Conservation (phyloP, 2,113 vertebrate genomes). For the Pterophyllum scalare region DNA sequence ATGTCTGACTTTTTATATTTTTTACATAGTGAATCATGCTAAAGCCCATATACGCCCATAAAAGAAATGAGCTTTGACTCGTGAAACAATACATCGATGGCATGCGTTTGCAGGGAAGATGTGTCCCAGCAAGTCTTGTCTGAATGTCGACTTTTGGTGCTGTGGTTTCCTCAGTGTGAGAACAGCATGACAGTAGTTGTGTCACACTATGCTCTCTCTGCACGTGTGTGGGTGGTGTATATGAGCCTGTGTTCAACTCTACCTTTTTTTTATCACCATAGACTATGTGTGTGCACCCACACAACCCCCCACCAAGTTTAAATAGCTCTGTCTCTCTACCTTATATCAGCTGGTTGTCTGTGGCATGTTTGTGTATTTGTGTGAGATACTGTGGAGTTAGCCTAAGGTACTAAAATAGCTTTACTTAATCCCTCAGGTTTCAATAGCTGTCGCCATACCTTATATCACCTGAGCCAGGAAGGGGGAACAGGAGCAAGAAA, state of each 20-base stretch:
- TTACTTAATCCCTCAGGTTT: slow-evolving; percentile 68
- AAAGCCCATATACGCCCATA: background rate
- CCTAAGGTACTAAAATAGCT: slow-evolving; percentile 62
- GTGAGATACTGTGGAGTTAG: slow-evolving; percentile 43
- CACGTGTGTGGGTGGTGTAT: slow-evolving; percentile 22
- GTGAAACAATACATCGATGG: background rate
- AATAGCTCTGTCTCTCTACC: slow-evolving; percentile 51
- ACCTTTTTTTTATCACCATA: background rate
- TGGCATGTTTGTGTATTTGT: slow-evolving; percentile 26
- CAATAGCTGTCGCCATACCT: slow-evolving; percentile 61
- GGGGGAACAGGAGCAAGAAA: slow-evolving; percentile 13
- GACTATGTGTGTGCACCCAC: background rate
- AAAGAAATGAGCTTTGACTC: background rate
- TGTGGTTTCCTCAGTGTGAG: background rate
- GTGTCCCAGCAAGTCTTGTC: background rate
- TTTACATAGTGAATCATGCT: background rate
- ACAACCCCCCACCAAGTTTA: slow-evolving; percentile 29
- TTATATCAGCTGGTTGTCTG: slow-evolving; percentile 55
- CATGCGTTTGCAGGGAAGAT: background rate
- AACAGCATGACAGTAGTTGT: slow-evolving; percentile 40
- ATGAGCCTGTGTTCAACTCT: slow-evolving; percentile 23
- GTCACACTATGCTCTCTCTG: slow-evolving; percentile 20
- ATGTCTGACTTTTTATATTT: background rate
- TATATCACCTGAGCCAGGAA: slow-evolving; percentile 59
- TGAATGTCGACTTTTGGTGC: slow-evolving; percentile 26